These are phyloP conservation scores for Malurus melanocephalus DNA, from an alignment of 2,113 vertebrate species.

Conservation along the genomic window DNA sequence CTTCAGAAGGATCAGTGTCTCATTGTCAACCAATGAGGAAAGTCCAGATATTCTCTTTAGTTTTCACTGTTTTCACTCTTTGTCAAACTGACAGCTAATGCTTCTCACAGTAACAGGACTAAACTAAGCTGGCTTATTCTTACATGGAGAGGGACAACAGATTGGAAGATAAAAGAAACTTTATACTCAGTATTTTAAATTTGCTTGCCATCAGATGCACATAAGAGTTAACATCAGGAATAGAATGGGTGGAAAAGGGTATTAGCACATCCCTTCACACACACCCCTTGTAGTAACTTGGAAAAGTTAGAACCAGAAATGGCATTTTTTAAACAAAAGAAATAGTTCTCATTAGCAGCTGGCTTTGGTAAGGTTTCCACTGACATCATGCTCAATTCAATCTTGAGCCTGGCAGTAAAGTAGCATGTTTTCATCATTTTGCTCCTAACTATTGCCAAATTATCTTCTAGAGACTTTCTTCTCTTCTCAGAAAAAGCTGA, in stretches of 20 bases:
- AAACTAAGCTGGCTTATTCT: not conserved
- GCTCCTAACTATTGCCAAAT: not conserved
- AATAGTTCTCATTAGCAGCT: not conserved
- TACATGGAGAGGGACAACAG: rapidly evolving
- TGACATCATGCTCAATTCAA: not conserved
- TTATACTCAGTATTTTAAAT: not conserved
- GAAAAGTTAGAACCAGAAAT: not conserved
- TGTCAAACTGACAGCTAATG: not conserved
- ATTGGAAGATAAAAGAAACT: not conserved
- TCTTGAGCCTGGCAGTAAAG: not conserved
- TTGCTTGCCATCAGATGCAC: not conserved
- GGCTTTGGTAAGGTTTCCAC: not conserved
- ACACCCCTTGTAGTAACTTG: not conserved
- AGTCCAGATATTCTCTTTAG: not conserved
- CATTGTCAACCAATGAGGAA: not conserved
- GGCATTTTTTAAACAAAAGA: not conserved
- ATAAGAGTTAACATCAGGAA: not conserved
- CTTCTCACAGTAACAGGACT: not conserved
- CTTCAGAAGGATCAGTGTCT: not conserved
- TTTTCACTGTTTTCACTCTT: not conserved
- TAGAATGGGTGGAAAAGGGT: rapidly evolving
- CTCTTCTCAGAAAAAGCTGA: not conserved
- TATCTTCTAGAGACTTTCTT: not conserved
- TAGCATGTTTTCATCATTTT: not conserved
- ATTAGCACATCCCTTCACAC: not conserved